These are phyloP conservation scores for Arge pagana DNA, from an alignment of 2,888 invertebrate genomes.

Conservation along the genomic window DNA sequence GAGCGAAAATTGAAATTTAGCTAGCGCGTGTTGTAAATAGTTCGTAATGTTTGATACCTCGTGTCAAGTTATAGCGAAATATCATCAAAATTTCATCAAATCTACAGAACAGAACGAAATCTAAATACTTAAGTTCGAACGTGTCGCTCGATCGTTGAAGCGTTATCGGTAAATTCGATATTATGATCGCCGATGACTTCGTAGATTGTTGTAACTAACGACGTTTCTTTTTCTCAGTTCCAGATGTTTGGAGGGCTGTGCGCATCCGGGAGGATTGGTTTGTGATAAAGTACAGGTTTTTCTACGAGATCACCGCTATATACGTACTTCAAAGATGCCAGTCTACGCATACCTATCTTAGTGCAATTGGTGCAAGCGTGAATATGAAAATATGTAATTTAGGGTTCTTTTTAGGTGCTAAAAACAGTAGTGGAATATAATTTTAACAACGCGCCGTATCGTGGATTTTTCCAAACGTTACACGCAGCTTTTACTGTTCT, in stretches of 20 bases:
- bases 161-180: no score
- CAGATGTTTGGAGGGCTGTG: constrained; percentile 43
- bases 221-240: constrained; percentile 40
- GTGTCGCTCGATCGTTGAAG: no score
- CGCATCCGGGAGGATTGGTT: constrained; percentile 45
- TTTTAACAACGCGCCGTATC: not conserved
- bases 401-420: constrained; percentile 17
- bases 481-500: not conserved
- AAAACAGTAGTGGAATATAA: constrained; percentile 18
- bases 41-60: no score
- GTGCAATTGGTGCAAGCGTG: constrained; percentile 42
- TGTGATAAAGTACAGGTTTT: constrained; percentile 55
- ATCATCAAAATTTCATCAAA: no score
- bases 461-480: constrained; percentile 7
- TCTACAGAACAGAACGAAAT: no score
- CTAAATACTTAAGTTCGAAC: no score
- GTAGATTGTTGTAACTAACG: no score
- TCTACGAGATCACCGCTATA: constrained; percentile 48
- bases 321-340: constrained; percentile 50
- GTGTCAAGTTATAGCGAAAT: no score
- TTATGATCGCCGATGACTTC: no score
- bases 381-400: constrained; percentile 4
- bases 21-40: no score
- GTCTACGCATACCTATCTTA: constrained; percentile 37
- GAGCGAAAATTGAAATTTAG: no score